Evolutionary conservation across 2,888 invertebrate genomes (phyloP).

Genomic region (Clistopyga incitator): DNA sequence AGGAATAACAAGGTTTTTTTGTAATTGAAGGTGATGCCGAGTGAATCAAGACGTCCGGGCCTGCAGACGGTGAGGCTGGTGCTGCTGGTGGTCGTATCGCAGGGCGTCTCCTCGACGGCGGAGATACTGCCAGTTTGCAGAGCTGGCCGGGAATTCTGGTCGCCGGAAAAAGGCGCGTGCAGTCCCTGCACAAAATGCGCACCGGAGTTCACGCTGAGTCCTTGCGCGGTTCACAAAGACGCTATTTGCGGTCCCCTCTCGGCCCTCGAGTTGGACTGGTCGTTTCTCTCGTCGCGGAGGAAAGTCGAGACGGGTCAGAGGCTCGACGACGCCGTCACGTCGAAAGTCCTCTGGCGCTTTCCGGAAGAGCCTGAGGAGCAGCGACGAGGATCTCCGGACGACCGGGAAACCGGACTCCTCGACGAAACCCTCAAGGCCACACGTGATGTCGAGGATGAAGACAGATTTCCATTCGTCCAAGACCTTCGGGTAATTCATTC

Average conservation of each 20-base stretch:
- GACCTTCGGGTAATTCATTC: constrained; percentile 33
- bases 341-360: constrained; percentile 74
- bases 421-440: constrained; percentile 35
- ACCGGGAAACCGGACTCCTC: constrained; percentile 37
- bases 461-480: constrained; percentile 45
- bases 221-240: constrained; percentile 91
- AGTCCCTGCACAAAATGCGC: constrained; percentile 90
- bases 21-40: constrained; percentile 78
- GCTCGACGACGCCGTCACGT: constrained; percentile 68
- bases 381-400: constrained; percentile 44
- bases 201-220: constrained; percentile 87
- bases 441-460: constrained; percentile 45
- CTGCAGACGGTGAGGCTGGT: constrained; percentile 76
- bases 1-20: background rate
- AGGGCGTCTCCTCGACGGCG: constrained; percentile 63
- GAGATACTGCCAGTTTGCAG: constrained; percentile 78
- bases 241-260: constrained; percentile 90
- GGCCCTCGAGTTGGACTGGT: constrained; percentile 88
- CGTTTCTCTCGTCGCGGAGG: constrained; percentile 85
- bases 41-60: constrained; percentile 68
- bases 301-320: constrained; percentile 79
- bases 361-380: constrained; percentile 66
- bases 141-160: constrained; percentile 89
- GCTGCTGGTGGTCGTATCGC: constrained; percentile 72
- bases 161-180: constrained; percentile 88